Percentiles rank a stretch among this genome's conserved stretches.
These are phyloP conservation scores for Belgica antarctica DNA, from an alignment of 2,888 invertebrate genomes.

Conservation along the genomic window DNA sequence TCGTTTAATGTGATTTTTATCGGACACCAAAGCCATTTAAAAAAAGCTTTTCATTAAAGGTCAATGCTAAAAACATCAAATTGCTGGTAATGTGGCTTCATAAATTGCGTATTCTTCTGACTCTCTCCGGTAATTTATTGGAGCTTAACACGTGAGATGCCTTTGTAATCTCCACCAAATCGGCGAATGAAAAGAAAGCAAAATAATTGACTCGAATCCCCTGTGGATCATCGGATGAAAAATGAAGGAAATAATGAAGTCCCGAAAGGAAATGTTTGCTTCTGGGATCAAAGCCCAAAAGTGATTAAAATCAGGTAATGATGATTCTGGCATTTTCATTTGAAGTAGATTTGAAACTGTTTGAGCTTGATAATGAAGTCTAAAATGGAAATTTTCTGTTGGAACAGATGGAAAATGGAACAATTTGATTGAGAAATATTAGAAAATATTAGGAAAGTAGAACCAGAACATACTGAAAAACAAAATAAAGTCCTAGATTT, in stretches of 20 bases:
- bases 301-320: no score
- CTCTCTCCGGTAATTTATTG: background rate
- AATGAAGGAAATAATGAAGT: background rate
- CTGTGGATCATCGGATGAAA: background rate
- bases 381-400: no score
- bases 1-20: background rate
- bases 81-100: background rate
- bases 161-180: conserved; percentile 6
- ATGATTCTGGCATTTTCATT: no score
- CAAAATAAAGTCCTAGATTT: no score
- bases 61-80: background rate
- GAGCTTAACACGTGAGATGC: conserved; percentile 6
- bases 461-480: no score
- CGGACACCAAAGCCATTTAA: background rate
- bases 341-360: no score
- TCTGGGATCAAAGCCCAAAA: no score
- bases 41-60: background rate
- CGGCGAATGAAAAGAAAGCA: background rate
- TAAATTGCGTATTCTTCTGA: conserved; percentile 7
- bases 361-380: no score
- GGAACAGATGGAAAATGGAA: no score
- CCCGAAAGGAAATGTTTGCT: no score
- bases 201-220: conserved; percentile 18
- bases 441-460: no score
- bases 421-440: no score